Evolutionary conservation across 2,888 invertebrate species (phyloP).

Genomic region (Scrobipalpa costella): DNA sequence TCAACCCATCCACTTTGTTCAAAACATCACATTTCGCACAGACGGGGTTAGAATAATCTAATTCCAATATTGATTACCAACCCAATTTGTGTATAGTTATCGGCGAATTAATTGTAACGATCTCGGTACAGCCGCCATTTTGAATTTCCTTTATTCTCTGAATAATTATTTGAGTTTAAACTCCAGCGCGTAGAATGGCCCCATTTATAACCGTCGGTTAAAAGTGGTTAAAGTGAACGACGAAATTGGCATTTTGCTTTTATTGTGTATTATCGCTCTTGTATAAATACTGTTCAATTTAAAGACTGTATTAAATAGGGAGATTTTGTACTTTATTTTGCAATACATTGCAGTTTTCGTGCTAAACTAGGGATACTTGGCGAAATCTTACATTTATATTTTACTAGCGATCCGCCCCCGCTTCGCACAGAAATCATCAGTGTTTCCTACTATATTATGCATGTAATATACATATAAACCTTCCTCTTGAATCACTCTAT

Average conservation of each 20-base stretch:
- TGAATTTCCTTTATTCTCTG: constrained; percentile 4
- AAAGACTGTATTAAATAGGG: neutral
- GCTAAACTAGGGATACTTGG: no score
- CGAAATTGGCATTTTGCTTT: neutral
- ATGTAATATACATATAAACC: no score
- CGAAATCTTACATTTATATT: no score
- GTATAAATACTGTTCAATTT: neutral
- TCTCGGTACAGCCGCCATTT: neutral
- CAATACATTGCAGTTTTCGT: neutral
- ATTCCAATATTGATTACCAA: constrained; percentile 6
- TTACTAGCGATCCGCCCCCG: no score
- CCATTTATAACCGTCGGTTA: neutral
- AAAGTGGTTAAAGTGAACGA: constrained; percentile 5
- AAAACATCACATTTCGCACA: neutral
- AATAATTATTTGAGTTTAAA: neutral
- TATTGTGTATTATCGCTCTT: constrained; percentile 5
- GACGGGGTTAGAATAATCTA: constrained; percentile 1
- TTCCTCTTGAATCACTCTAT: no score
- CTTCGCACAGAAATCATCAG: no score
- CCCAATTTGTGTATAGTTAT: constrained; percentile 10
- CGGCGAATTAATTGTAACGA: constrained; percentile 1
- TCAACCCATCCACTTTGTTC: no score
- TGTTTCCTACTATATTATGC: no score
- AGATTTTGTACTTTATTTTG: neutral
- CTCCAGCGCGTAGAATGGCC: neutral